Evolutionary conservation across 1,140 invertebrate genomes (phyloP).

Genomic region (Drosophila novamexicana): DNA sequence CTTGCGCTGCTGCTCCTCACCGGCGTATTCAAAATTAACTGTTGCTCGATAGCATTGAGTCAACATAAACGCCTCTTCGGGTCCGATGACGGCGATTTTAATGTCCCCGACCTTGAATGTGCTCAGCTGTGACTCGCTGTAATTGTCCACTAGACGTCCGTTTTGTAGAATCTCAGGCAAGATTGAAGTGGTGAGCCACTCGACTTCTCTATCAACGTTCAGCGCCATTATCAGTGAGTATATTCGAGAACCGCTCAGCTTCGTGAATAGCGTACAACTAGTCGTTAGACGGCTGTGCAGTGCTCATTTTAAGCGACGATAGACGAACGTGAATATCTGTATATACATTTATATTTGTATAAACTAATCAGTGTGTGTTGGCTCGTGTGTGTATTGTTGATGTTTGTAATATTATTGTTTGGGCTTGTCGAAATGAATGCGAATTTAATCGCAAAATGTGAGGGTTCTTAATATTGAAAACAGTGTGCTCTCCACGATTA

Average conservation of each 20-base stretch:
- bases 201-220: conserved; percentile 45
- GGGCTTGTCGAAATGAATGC: neutral
- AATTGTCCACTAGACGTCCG: conserved; percentile 57
- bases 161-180: conserved; percentile 46
- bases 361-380: neutral
- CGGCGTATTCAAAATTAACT: conserved; percentile 57
- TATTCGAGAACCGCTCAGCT: conserved; percentile 7
- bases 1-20: conserved; percentile 33
- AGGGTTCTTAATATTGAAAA: neutral
- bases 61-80: conserved; percentile 72
- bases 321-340: neutral
- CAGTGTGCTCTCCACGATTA: conserved; percentile 2
- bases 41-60: conserved; percentile 65
- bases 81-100: conserved; percentile 57
- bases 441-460: neutral
- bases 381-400: too few species aligned
- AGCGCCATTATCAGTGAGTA: conserved; percentile 36
- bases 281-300: neutral
- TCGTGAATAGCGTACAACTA: conserved; percentile 16
- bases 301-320: conserved; percentile 4
- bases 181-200: conserved; percentile 52
- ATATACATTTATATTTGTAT: neutral
- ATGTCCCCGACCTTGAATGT: conserved; percentile 53
- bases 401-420: conserved; percentile 3
- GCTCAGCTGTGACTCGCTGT: conserved; percentile 20